Evolutionary conservation across 2,113 vertebrate species (phyloP).

Genomic region (Urocynchramus pylzowi): DNA sequence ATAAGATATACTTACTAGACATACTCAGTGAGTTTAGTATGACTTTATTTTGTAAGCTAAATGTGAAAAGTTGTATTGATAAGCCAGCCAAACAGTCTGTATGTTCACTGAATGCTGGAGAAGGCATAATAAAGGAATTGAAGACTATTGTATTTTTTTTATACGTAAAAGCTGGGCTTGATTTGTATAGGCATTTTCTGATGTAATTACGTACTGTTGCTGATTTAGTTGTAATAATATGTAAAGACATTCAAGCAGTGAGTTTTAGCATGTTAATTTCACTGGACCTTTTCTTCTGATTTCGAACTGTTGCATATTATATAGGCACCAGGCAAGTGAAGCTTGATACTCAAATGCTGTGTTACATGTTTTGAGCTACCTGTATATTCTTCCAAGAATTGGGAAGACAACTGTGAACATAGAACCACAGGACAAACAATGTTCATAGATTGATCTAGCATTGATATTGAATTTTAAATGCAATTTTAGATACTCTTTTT

Average conservation of each 20-base stretch:
- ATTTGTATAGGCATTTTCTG: neutral
- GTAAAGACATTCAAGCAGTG: neutral
- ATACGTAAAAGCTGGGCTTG: neutral
- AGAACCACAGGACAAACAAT: neutral
- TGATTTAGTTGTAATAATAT: neutral
- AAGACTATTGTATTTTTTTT: neutral
- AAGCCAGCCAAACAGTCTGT: neutral
- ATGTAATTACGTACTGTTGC: neutral
- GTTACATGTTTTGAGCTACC: neutral
- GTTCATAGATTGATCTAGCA: neutral
- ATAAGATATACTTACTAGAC: neutral
- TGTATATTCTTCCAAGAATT: neutral
- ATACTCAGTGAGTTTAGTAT: neutral
- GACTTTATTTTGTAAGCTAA: neutral
- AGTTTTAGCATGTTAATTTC: neutral
- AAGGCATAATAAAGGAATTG: neutral
- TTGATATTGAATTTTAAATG: neutral
- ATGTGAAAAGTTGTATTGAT: neutral
- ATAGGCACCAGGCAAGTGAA: neutral
- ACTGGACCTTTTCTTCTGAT: neutral
- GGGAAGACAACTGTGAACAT: neutral
- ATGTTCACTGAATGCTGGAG: neutral
- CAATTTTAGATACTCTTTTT: neutral
- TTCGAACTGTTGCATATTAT: rapidly evolving
- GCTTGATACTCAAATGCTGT: neutral